These are phyloP conservation scores for Picathartes gymnocephalus DNA, from an alignment of 2,113 vertebrate species.

Conservation along the genomic window DNA sequence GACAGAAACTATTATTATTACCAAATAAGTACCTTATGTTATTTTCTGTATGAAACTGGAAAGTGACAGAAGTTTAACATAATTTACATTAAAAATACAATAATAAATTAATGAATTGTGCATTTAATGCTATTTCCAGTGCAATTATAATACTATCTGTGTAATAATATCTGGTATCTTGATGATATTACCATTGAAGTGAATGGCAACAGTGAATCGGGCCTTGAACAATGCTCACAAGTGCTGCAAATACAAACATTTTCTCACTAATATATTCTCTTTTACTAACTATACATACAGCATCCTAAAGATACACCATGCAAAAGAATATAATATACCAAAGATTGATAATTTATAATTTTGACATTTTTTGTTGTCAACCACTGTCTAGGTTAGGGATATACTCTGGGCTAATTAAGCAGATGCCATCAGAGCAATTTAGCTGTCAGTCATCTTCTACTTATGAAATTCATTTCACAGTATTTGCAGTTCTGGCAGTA, in stretches of 20 bases:
- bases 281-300: not conserved
- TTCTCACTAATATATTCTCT: not conserved
- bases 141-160: not conserved
- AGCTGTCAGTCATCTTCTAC: not conserved
- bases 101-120: not conserved
- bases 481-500: not conserved
- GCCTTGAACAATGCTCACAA: not conserved
- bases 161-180: not conserved
- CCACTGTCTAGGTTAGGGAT: not conserved
- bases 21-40: not conserved
- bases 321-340: not conserved
- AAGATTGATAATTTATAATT: not conserved
- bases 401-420: not conserved
- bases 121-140: not conserved
- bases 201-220: not conserved
- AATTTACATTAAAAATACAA: not conserved
- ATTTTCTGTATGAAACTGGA: not conserved
- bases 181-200: not conserved
- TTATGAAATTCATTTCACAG: not conserved
- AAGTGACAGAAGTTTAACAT: not conserved
- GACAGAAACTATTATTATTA: not conserved
- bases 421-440: not conserved
- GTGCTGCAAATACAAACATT: not conserved
- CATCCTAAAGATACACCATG: not conserved
- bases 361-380: not conserved